Evolutionary conservation across 2,113 vertebrate species (phyloP).

Genomic region (Stictonetta naevosa): DNA sequence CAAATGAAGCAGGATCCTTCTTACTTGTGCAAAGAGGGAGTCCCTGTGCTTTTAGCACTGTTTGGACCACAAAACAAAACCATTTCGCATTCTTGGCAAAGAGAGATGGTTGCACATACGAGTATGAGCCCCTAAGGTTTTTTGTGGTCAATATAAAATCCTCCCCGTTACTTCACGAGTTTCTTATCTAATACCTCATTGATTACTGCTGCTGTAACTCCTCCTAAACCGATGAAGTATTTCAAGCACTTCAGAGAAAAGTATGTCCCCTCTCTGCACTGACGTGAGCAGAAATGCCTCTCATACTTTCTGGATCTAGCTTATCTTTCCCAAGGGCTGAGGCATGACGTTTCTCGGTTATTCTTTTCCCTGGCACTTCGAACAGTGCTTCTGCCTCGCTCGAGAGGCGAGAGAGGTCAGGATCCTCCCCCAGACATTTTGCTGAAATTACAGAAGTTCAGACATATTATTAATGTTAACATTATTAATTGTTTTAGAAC

Average conservation of each 20-base stretch:
- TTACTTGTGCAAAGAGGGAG: neutral
- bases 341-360: neutral
- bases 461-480: neutral
- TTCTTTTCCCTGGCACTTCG: neutral
- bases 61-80: neutral
- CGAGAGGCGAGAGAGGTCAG: neutral
- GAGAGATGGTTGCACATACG: neutral
- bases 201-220: constrained; percentile 2
- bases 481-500: neutral
- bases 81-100: neutral
- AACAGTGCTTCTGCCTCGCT: neutral
- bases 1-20: neutral
- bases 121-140: neutral
- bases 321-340: constrained; percentile 18
- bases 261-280: neutral
- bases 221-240: neutral
- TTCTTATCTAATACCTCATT: neutral
- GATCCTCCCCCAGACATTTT: neutral
- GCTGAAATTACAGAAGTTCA: neutral
- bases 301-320: constrained; percentile 29
- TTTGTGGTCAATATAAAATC: neutral
- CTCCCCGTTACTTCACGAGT: neutral
- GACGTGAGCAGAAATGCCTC: constrained; percentile 15
- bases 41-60: neutral
- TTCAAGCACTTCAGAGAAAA: constrained; percentile 6